Percentiles rank a stretch among this genome's conserved stretches.
Conservation (phyloP, 2,113 vertebrate species). For the Himantopus leucocephalus region DNA sequence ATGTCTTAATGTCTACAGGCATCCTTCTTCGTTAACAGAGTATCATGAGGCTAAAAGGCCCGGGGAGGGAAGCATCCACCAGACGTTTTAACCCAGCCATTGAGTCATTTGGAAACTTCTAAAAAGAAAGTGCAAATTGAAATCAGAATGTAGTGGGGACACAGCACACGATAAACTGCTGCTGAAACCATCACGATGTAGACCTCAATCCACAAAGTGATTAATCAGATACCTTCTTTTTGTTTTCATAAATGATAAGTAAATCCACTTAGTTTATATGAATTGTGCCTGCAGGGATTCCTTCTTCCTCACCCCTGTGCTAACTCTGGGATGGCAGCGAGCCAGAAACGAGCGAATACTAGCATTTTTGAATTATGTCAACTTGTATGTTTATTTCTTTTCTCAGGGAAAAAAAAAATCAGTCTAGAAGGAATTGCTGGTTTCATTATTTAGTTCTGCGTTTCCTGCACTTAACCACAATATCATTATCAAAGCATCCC, state of each 20-base stretch:
- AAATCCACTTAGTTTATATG: conserved; percentile 51
- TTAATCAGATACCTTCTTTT: conserved; percentile 44
- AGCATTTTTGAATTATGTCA: conserved; percentile 31
- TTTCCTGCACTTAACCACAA: conserved; percentile 50
- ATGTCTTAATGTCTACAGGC: background rate
- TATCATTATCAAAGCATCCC: conserved; percentile 38
- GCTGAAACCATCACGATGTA: background rate
- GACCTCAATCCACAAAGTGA: background rate
- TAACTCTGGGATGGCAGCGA: conserved; percentile 1
- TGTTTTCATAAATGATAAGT: conserved; percentile 64
- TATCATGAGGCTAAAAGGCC: background rate
- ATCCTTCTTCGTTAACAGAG: background rate
- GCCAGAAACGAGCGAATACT: conserved; percentile 21
- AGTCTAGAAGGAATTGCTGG: conserved; percentile 35
- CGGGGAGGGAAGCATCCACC: background rate
- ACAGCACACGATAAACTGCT: background rate
- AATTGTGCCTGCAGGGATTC: conserved; percentile 49
- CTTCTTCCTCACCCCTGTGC: background rate
- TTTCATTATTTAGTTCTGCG: conserved; percentile 56
- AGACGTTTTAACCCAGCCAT: background rate
- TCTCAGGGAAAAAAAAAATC: background rate
- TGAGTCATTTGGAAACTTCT: background rate
- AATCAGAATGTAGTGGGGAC: background rate
- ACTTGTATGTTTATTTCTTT: conserved; percentile 69
- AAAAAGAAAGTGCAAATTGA: background rate